Base-by-base conservation (phyloP, 2,888 invertebrate genomes). In the Phyto melanocephala region DNA sequence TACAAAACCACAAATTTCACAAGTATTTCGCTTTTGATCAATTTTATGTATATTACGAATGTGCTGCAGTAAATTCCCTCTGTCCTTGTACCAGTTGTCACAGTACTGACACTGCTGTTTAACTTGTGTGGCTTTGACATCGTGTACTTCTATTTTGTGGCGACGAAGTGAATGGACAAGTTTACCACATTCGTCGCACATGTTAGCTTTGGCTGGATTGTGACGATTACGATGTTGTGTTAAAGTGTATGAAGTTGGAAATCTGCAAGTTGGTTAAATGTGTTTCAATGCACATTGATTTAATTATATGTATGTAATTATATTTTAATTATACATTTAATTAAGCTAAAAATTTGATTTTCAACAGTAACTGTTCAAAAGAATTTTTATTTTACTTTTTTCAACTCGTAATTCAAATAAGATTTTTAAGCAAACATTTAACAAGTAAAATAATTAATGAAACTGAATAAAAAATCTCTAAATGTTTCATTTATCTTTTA, bases 1-100 rank as follows among this genome's bases (percentile, higher is more conserved):
- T n/a, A 82, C 75, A 67, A 82, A 82, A 33, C 79, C 82, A 56
- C 82, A 82, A 47, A 82, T 76, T 54, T 82, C 79, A 67, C 82
- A 82, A 42, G 65, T 68, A 54, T 82, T 75, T 10, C 47, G 68
- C 13, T 67, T 60, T 17, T 79, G 54, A 3, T 60, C 42, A 5
- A 45, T 60, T 11, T 47, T 67, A 33, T 82, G 82, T 33, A 82
- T 76, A 67, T 79, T 82, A 5, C 79, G 65, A 10, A 82, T 40
- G 35, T 82, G 82, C 5, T 35, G 22, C 42, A 40, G 54, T 15
- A 82, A 33, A 40, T 52, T 78, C 2, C 50, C 50, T 1, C 20
- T 52, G 3, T 62, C 70, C 24, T 56, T 67, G 28, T 81, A 81
- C 77, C 77, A 82, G 10, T 76, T 71, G 11, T 62, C 24, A 8